Conservation (phyloP, 2,888 invertebrate genomes). For the Drosophila falleni region DNA sequence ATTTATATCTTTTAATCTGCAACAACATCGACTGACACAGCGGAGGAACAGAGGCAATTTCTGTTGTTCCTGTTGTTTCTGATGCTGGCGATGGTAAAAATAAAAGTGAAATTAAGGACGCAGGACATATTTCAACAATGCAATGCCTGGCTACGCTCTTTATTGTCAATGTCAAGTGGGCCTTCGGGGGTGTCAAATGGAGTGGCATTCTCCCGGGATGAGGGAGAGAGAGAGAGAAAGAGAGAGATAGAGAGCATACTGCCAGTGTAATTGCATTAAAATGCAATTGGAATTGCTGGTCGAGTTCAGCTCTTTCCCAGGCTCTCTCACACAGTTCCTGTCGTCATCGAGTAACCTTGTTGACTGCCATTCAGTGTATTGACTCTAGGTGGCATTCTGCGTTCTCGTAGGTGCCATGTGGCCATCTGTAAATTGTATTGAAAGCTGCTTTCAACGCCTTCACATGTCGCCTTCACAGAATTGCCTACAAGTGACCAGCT, state of each 20-base stretch:
- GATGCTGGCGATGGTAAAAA: conserved; percentile 29
- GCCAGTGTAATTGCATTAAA: conserved; percentile 85
- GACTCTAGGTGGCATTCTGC: conserved; percentile 48
- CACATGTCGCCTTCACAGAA: conserved; percentile 29
- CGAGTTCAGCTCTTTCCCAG: conserved; percentile 33
- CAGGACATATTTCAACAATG: conserved; percentile 78
- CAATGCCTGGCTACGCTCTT: conserved; percentile 64
- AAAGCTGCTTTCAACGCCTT: conserved; percentile 71
- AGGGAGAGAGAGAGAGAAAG: neutral
- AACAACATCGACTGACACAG: conserved; percentile 35
- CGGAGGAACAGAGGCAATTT: conserved; percentile 12
- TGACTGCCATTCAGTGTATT: conserved; percentile 58
- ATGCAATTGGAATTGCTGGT: conserved; percentile 82
- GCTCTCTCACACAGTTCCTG: conserved; percentile 20
- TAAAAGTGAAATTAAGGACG: conserved; percentile 82
- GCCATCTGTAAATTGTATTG: conserved; percentile 70
- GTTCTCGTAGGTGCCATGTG: conserved; percentile 53
- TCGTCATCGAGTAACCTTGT: conserved; percentile 44
- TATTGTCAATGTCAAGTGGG: conserved; percentile 83
- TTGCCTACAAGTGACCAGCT: conserved; percentile 32
- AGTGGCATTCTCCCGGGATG: conserved; percentile 13
- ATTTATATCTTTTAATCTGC: conserved; percentile 83
- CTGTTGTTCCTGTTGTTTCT: conserved; percentile 1
- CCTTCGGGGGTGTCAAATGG: conserved; percentile 68
- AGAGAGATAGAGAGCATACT: neutral